phyloP scores from a whole-genome alignment of 2,888 invertebrate species.

The Lepidochrysops patricia region DNA sequence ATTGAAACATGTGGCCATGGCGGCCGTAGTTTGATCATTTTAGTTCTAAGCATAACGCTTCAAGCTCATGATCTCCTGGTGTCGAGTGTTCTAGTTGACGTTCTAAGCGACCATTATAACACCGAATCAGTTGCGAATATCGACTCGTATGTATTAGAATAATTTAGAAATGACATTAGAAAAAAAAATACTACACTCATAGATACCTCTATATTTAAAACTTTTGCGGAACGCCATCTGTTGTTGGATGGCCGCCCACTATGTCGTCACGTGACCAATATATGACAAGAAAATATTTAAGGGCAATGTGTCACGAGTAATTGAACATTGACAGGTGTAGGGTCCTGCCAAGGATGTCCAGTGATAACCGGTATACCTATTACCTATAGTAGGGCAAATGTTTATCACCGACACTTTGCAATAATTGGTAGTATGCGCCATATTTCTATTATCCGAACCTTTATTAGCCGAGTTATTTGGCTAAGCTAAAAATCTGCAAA shows the following conservation, averaged over 20 bases:
- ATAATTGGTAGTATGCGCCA: slow-evolving; percentile 50
- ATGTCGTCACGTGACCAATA: slow-evolving; percentile 25
- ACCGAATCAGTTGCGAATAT: slow-evolving; percentile 36
- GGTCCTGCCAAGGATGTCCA: slow-evolving; percentile 61
- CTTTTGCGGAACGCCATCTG: slow-evolving; percentile 52
- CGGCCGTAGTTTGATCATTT: background rate
- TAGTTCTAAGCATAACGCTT: slow-evolving; percentile 30
- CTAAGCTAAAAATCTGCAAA: background rate
- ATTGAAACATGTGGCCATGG: background rate
- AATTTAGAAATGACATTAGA: slow-evolving; percentile 19
- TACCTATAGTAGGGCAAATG: slow-evolving; percentile 39
- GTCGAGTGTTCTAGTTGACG: slow-evolving; percentile 71
- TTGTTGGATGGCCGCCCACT: slow-evolving; percentile 44
- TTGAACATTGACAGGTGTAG: slow-evolving; percentile 64
- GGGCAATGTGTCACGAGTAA: slow-evolving; percentile 64
- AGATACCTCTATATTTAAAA: background rate
- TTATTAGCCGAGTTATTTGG: background rate
- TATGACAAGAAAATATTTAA: slow-evolving; percentile 35
- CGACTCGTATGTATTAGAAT: background rate
- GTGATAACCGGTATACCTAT: slow-evolving; percentile 42
- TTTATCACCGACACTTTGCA: slow-evolving; percentile 39
- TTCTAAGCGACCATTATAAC: slow-evolving; percentile 44
- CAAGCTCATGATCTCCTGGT: slow-evolving; percentile 48
- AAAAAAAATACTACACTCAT: background rate
- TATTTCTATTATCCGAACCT: background rate